phyloP scores from a whole-genome alignment of 1,140 invertebrate species.

The Thereuonema tuberculata region DNA sequence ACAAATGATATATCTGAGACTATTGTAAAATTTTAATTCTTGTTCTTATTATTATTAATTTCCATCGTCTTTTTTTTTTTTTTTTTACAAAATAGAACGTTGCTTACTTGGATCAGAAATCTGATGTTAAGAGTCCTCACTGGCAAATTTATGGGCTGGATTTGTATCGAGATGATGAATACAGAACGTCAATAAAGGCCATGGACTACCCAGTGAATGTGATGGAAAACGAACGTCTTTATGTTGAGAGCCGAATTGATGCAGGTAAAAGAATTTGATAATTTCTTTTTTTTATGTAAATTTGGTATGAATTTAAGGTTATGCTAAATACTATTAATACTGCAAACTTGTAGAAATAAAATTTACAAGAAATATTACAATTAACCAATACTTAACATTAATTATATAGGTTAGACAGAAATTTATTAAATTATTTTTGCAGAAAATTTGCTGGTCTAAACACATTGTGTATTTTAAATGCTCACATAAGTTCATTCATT shows the following conservation, averaged over 20 bases:
- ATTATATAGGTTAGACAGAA: no score
- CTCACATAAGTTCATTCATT: no score
- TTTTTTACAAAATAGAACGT: background rate
- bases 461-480: no score
- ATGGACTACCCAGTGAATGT: slow-evolving; percentile 13
- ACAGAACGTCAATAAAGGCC: background rate
- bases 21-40: background rate
- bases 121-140: background rate
- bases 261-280: slow-evolving; percentile 20
- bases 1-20: background rate
- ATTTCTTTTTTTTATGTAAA: background rate
- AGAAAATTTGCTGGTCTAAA: no score
- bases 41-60: background rate
- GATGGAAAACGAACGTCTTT: slow-evolving; percentile 18
- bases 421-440: no score
- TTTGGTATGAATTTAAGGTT: background rate
- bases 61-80: background rate
- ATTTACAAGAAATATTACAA: no score
- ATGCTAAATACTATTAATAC: no score
- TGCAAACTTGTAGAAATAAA: no score
- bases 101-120: background rate
- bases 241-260: slow-evolving; percentile 20
- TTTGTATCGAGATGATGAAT: slow-evolving; percentile 17
- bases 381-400: no score
- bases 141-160: slow-evolving; percentile 15